These are phyloP conservation scores for Trypoxylus dichotomus DNA, from an alignment of 1,140 invertebrate species.

Conservation along the genomic window DNA sequence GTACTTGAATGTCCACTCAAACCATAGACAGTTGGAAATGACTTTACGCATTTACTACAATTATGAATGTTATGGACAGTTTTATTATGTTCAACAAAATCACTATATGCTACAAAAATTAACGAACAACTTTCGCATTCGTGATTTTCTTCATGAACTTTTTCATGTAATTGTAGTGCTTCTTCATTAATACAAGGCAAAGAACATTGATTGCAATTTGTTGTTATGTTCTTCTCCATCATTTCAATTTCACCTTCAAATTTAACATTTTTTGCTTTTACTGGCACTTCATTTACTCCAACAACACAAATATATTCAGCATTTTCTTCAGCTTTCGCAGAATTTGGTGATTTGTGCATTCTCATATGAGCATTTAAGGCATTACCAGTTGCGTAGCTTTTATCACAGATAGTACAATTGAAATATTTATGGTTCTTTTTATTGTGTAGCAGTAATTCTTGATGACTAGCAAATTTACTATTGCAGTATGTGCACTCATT, in stretches of 20 bases:
- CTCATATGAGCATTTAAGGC: conserved; percentile 18
- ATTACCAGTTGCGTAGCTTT: neutral
- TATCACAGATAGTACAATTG: conserved; percentile 16
- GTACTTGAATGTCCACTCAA: conserved; percentile 10
- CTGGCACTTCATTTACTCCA: neutral
- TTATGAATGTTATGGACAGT: neutral
- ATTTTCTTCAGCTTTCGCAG: neutral
- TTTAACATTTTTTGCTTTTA: conserved; percentile 9
- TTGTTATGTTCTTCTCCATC: neutral
- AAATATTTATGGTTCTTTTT: conserved; percentile 1
- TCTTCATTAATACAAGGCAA: neutral
- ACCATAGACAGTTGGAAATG: neutral
- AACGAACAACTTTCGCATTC: neutral
- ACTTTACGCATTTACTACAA: conserved; percentile 1
- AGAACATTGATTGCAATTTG: neutral
- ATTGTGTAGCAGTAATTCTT: neutral
- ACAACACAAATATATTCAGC: conserved; percentile 6
- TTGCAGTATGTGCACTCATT: neutral
- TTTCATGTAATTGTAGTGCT: neutral
- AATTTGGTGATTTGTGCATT: neutral
- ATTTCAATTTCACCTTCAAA: conserved; percentile 10
- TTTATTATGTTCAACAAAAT: conserved; percentile 12
- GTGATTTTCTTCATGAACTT: neutral
- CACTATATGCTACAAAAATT: neutral
- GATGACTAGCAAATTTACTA: neutral